These are phyloP conservation scores for Poecile montanus DNA, from an alignment of 2,797 vertebrate genomes.

Conservation along the genomic window DNA sequence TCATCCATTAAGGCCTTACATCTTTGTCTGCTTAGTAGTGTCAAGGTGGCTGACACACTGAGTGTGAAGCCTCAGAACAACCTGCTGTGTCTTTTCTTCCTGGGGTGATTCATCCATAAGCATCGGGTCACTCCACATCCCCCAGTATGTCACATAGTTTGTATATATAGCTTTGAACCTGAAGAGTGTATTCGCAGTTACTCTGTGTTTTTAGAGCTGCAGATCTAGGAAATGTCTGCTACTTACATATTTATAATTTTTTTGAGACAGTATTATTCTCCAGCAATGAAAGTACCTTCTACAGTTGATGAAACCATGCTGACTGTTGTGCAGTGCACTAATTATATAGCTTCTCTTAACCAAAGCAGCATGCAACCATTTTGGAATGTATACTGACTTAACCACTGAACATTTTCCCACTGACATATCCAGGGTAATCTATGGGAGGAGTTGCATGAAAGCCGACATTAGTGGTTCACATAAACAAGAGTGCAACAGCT, in stretches of 20 bases:
- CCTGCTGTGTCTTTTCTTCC: not conserved
- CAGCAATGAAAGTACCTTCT: not conserved
- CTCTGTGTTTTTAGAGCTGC: not conserved
- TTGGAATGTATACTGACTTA: not conserved
- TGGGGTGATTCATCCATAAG: not conserved
- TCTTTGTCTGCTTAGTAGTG: not conserved
- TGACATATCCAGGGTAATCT: not conserved
- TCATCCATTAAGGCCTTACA: not conserved
- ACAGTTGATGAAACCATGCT: not conserved
- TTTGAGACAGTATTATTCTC: not conserved
- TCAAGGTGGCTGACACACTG: not conserved
- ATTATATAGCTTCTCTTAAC: not conserved
- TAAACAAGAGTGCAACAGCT: not conserved
- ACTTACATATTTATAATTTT: not conserved
- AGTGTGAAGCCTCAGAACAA: not conserved
- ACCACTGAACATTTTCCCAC: not conserved
- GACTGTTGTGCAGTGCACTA: not conserved
- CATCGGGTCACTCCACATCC: not conserved
- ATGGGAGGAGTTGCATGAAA: not conserved
- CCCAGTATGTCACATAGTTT: not conserved
- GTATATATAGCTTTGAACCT: not conserved
- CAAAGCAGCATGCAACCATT: not conserved
- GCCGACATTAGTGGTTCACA: not conserved
- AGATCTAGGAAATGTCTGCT: not conserved
- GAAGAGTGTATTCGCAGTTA: not conserved